These are phyloP conservation scores for Tachina grossa DNA, from an alignment of 2,888 invertebrate species.

Conservation along the genomic window DNA sequence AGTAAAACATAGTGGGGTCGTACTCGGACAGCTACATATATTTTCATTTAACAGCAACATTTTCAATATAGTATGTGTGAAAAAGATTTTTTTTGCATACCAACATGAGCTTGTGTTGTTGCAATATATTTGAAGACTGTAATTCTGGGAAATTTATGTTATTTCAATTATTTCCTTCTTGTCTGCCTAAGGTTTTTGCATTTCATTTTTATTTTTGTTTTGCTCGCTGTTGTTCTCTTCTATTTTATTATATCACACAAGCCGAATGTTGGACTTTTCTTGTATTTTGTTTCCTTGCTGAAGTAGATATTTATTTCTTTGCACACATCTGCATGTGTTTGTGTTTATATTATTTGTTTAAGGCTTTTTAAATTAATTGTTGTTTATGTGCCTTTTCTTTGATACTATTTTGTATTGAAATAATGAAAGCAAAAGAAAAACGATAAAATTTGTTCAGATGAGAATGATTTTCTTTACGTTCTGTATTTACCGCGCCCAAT, in stretches of 20 bases:
- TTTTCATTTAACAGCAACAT: neutral
- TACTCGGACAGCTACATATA: slow-evolving; percentile 3
- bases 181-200: slow-evolving; percentile 5
- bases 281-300: neutral
- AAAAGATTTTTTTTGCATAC: neutral
- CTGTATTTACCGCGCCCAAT: slow-evolving; percentile 50
- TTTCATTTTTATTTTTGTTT: slow-evolving; percentile 3
- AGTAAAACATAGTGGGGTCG: slow-evolving; percentile 35
- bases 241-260: neutral
- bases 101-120: neutral
- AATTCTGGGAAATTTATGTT: slow-evolving; percentile 28
- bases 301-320: neutral
- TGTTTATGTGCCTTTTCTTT: slow-evolving; percentile 26
- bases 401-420: neutral
- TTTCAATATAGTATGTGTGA: too few species aligned
- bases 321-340: neutral
- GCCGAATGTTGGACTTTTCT: too few species aligned
- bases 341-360: slow-evolving; percentile 25
- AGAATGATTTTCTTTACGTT: neutral
- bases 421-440: neutral
- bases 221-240: neutral
- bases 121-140: slow-evolving; percentile 38
- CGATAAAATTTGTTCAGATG: neutral
- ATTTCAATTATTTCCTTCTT: slow-evolving; percentile 46
- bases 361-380: slow-evolving; percentile 34